A percentile compares a stretch with the other conserved stretches of the same genome.
These are phyloP conservation scores for Brachystomella parvula DNA, from an alignment of 1,140 invertebrate genomes.

Conservation along the genomic window DNA sequence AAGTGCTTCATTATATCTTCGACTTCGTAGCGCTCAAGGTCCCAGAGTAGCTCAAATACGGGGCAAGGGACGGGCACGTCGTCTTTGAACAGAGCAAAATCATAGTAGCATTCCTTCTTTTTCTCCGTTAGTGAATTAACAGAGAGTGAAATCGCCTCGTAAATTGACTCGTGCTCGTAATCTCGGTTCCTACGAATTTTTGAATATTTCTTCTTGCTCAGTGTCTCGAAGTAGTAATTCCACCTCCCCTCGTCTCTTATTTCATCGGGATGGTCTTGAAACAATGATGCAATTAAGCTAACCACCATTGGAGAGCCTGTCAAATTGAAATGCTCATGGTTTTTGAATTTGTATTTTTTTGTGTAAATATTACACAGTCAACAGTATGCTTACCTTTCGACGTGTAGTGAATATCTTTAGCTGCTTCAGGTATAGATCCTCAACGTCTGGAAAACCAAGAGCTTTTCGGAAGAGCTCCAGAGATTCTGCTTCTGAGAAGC, in stretches of 20 bases:
- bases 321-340: too few relatives aligned
- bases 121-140: conserved; percentile 43
- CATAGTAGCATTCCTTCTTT: conserved; percentile 43
- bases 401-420: conserved; percentile 47
- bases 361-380: background rate
- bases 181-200: conserved; percentile 29
- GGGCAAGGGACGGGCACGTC: conserved; percentile 50
- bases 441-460: conserved; percentile 11
- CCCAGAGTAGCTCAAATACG: conserved; percentile 50
- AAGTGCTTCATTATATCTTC: conserved; percentile 49
- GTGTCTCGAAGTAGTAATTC: conserved; percentile 52
- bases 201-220: conserved; percentile 45
- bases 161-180: conserved; percentile 37
- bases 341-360: too few relatives aligned
- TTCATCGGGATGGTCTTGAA: conserved; percentile 52
- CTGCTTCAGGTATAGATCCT: conserved; percentile 24
- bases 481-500: conserved; percentile 55
- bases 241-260: conserved; percentile 47
- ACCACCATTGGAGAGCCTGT: conserved; percentile 51
- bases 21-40: conserved; percentile 41
- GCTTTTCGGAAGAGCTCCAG: conserved; percentile 43
- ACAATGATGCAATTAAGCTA: conserved; percentile 53
- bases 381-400: conserved; percentile 41
- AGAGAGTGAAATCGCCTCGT: conserved; percentile 45
- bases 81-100: conserved; percentile 49